phyloP scores from a whole-genome alignment of 92 coral and sea anemone genomes.

The Diadumene lineata region DNA sequence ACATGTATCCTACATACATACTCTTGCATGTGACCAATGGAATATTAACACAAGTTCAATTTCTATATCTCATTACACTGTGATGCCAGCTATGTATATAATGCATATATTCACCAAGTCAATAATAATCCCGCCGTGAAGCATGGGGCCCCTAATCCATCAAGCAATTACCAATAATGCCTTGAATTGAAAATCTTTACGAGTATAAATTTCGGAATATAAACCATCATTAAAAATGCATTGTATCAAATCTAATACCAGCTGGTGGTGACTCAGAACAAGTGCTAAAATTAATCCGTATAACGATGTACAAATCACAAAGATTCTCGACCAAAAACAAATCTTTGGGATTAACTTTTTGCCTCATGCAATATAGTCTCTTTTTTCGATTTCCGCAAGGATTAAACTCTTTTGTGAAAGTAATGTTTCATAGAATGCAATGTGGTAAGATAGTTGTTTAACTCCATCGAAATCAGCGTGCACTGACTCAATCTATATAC shows the following conservation, averaged over 20 bases:
- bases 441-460: too few relatives aligned
- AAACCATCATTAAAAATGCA: conserved; percentile 28
- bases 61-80: too few relatives aligned
- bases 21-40: neutral
- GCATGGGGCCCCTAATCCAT: neutral
- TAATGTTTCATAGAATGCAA: too few relatives aligned
- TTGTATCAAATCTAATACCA: conserved; percentile 13
- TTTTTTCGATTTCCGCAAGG: too few relatives aligned
- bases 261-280: neutral
- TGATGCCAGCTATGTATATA: too few relatives aligned
- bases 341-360: too few relatives aligned
- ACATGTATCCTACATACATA: neutral
- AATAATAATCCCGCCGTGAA: neutral
- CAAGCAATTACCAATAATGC: neutral
- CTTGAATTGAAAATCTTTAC: neutral
- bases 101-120: too few relatives aligned
- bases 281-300: neutral
- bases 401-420: too few relatives aligned
- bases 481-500: too few relatives aligned
- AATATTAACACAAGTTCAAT: neutral
- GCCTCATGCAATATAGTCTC: too few relatives aligned
- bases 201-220: conserved; percentile 17
- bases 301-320: conserved; percentile 1
- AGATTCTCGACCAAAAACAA: too few relatives aligned
- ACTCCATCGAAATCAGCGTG: too few relatives aligned